Evolutionary conservation across 2,797 vertebrate species (phyloP), one percentile per base, ranked within the genome.

Genomic region (Poecile montanus): DNA sequence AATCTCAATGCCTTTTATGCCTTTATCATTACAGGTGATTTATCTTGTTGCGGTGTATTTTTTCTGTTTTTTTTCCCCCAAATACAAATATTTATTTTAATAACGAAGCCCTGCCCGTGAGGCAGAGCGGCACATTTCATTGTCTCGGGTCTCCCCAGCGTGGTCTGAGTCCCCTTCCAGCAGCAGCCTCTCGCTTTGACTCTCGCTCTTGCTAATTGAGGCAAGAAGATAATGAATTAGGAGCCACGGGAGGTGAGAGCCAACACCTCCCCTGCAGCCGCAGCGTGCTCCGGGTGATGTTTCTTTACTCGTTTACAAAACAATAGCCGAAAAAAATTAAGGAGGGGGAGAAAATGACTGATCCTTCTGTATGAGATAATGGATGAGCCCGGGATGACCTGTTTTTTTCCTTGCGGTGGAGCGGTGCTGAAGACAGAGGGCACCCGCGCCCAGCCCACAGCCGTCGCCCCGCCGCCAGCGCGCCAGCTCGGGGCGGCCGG

Each of bases 401-500:
- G 98, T 94, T 99, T 98, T 98, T 96, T 97, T 95, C 93, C 97
- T 98, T 99, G 98, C 98, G 98, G 97, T 98, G 98, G 98, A 98
- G 97, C 97, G 96, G 96, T 97, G 96, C 97, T 97, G 98, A 98
- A 99, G 98, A 98, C 98, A 98, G 98, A 98, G 98, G 98, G 98
- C 98, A 98, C 98, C 98, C 97, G 98, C 96, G 97, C 98, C 98
- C 98, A 98, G 96, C 97, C 97, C 97, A 97, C 97, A 95, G 96
- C 92, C 77, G 40, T 93, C 95, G 91, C 95, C 92, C 96, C 50
- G 80, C 96, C 94, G 88, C 96, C 97, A 95, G 97, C 97, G 95
- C 97, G 95, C 94, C 98, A 97, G 98, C 97, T 97, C 98, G 97
- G 98, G 97, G 97, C 97, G 96, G 95, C 95, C 95, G 97, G 97